phyloP scores from a whole-genome alignment of 2,113 vertebrate species.

The rabbit (Oryctolagus cuniculus) region DNA sequence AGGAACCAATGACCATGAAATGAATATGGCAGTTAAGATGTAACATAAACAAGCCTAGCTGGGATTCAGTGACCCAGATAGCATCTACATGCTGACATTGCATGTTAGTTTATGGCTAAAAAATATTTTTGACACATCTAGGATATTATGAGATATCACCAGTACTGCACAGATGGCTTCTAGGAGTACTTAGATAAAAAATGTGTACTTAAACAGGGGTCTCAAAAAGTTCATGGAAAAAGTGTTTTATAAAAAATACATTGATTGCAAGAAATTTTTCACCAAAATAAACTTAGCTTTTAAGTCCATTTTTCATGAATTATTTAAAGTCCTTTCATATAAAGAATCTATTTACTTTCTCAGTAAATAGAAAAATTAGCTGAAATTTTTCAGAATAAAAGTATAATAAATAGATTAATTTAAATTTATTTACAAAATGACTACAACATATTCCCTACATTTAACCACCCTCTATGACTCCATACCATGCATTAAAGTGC shows the following conservation, averaged over 20 bases:
- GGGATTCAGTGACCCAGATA: neutral
- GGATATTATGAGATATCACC: constrained; percentile 59
- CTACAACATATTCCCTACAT: neutral
- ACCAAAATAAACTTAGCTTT: too few species aligned
- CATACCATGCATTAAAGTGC: neutral
- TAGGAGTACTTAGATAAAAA: constrained; percentile 67
- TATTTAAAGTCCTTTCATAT: too few species aligned
- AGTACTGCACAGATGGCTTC: constrained; percentile 25
- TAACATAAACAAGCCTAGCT: neutral
- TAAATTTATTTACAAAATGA: constrained; percentile 2
- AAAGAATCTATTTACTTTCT: neutral
- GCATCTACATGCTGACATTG: constrained; percentile 52
- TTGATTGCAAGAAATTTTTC: too few species aligned
- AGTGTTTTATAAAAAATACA: too few species aligned
- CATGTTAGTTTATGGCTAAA: constrained; percentile 51
- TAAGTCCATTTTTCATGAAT: too few species aligned
- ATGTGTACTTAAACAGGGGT: neutral
- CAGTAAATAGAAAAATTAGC: neutral
- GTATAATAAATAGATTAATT: neutral
- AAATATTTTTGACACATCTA: constrained; percentile 59
- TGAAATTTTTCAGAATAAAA: neutral
- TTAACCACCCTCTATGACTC: too few species aligned
- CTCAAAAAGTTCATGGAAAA: too few species aligned
- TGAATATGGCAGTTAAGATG: constrained; percentile 13
- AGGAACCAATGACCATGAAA: constrained; percentile 1